phyloP scores from a whole-genome alignment of 2,113 vertebrate genomes.

The Stigmatopora nigra region DNA sequence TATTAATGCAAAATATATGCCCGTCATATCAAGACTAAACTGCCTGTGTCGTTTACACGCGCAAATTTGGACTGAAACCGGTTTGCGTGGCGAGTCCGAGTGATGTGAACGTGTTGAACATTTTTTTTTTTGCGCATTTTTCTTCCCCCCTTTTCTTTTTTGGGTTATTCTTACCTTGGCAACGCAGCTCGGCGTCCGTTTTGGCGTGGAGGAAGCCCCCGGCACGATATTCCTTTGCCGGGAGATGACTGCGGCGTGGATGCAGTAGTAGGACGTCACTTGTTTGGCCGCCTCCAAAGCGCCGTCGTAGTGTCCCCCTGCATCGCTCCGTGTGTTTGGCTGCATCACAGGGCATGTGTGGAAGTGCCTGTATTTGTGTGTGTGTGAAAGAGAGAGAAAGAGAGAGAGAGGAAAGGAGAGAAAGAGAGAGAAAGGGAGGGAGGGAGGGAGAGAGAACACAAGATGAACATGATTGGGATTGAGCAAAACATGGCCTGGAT shows the following conservation, averaged over 20 bases:
- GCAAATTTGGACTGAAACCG: neutral
- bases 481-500: conserved; percentile 44
- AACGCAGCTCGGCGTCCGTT: conserved; percentile 18
- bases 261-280: conserved; percentile 27
- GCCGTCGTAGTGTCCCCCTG: conserved; percentile 42
- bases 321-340: conserved; percentile 47
- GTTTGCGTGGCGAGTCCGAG: neutral
- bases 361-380: neutral
- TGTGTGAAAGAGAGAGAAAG: neutral
- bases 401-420: neutral
- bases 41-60: neutral
- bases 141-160: neutral
- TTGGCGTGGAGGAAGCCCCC: conserved; percentile 13
- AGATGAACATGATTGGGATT: conserved; percentile 37
- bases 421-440: neutral
- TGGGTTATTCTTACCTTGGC: conserved; percentile 37
- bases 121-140: conserved; percentile 41
- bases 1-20: too few relatives aligned
- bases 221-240: conserved; percentile 39
- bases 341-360: conserved; percentile 44
- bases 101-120: conserved; percentile 23
- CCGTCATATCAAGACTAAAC: neutral
- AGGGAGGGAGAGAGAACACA: conserved; percentile 5
- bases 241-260: conserved; percentile 11
- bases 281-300: conserved; percentile 41